Evolutionary conservation across 2,888 invertebrate genomes (phyloP).

Genomic region (Magallana nippona): DNA sequence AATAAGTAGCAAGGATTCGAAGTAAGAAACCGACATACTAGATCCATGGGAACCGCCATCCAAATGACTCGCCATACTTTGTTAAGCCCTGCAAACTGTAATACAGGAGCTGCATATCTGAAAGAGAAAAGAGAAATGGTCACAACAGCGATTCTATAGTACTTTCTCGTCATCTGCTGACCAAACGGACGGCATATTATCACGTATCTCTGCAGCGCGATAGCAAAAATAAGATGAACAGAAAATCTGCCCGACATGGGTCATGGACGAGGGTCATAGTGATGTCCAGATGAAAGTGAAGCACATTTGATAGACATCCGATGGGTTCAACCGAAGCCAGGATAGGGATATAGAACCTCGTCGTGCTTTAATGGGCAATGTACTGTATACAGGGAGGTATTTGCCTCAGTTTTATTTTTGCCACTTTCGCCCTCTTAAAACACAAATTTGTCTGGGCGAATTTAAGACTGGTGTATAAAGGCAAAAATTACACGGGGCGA

Average conservation of each 20-base stretch:
- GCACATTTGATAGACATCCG: background rate
- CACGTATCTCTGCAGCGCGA: background rate
- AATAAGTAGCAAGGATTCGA: background rate
- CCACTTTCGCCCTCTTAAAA: too few relatives aligned
- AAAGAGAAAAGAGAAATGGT: background rate
- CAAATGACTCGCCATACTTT: background rate
- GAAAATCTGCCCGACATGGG: background rate
- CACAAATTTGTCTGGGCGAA: too few relatives aligned
- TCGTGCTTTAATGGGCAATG: background rate
- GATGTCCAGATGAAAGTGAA: background rate
- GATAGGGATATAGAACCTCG: background rate
- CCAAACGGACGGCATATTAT: background rate
- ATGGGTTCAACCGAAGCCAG: background rate
- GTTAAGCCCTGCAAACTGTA: background rate
- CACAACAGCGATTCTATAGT: background rate
- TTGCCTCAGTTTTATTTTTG: too few relatives aligned
- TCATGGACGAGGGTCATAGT: background rate
- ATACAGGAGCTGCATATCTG: background rate
- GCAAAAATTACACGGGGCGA: too few relatives aligned
- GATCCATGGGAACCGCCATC: background rate
- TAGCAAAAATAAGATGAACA: background rate
- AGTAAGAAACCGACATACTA: background rate
- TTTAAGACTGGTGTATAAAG: too few relatives aligned
- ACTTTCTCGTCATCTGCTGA: background rate
- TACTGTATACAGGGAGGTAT: too few relatives aligned